Evolutionary conservation across 2,888 invertebrate genomes (phyloP), one percentile per base, ranked within the genome.

Genomic region (Entomobrya proxima): DNA sequence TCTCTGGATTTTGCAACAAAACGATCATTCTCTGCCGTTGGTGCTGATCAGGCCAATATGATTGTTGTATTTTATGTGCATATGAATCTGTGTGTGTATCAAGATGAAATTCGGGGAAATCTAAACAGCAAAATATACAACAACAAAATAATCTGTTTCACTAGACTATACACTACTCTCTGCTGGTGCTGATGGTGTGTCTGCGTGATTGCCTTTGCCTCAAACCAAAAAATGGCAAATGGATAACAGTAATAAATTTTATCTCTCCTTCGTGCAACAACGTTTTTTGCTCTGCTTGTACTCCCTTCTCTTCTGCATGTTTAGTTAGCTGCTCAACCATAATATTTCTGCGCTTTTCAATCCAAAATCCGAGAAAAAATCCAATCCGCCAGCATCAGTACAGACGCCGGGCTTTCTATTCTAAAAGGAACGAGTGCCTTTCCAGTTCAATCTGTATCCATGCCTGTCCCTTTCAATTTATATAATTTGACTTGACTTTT

Each of bases 241-340:
- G 44, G 40, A 72, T 47, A 7, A n/a, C 9, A 24, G 4, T 24
- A 21, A 72, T 72, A 72, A 72, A 72, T 72, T 72, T 67, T 67
- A 40, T 47, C 72, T 40, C 44, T n/a, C 13, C 9, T 7, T 24
- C 40, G 1, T 24, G 44, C n/a, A 35, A 1, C 2, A 32, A 35
- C 40, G 3, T 58, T 15, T 58, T 64, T 35, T 18, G n/a, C n/a
- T n/a, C n/a, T 35, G 64, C 37, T 64, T 35, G 35, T 64, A 35
- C 37, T 55, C 55, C 27, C 11, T 50, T 15, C 13, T n/a, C 32
- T 35, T 35, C 64, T 35, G 64, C 64, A 0, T 64, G 35, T 35
- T 64, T 32, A 64, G 64, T 35, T 64, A 35, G 64, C 64, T 64
- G 35, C 64, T 64, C 35, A 35, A 35, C 35, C 64, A 35, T 1